Conservation (phyloP, 2,113 vertebrate genomes). For the Pachypanchax playfairii region DNA sequence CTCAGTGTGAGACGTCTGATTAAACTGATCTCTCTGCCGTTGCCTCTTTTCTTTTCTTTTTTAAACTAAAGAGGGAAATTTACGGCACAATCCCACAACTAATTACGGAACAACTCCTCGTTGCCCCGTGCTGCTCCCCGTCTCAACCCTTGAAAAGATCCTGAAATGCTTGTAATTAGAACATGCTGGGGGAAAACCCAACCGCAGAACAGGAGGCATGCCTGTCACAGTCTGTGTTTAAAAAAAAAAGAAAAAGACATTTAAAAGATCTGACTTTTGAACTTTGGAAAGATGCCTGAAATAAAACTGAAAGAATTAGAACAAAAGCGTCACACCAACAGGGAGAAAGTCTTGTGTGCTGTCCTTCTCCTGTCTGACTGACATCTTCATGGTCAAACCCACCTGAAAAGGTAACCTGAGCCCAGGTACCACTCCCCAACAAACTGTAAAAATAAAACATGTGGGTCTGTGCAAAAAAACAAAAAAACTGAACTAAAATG, state of each 20-base stretch:
- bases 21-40: constrained; percentile 55
- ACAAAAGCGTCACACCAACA: constrained; percentile 55
- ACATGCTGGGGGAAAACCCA: constrained; percentile 69
- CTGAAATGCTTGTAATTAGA: constrained; percentile 63
- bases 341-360: constrained; percentile 42
- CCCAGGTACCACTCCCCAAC: constrained; percentile 77
- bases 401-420: constrained; percentile 80
- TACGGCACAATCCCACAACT: constrained; percentile 65
- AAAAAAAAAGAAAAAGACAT: constrained; percentile 15
- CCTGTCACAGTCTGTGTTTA: constrained; percentile 42
- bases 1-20: constrained; percentile 56
- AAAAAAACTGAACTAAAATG: no score
- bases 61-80: constrained; percentile 58
- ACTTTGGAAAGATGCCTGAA: constrained; percentile 50
- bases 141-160: constrained; percentile 60
- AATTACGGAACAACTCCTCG: constrained; percentile 73
- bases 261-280: constrained; percentile 51
- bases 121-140: constrained; percentile 45
- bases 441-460: constrained; percentile 84
- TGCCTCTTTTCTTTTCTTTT: constrained; percentile 30
- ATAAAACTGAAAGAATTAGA: constrained; percentile 49
- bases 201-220: constrained; percentile 54
- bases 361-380: constrained; percentile 54
- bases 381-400: constrained; percentile 76
- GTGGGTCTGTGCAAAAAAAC: constrained; percentile 71